phyloP scores from a whole-genome alignment of 1,140 invertebrate species.

The Cylas formicarius region DNA sequence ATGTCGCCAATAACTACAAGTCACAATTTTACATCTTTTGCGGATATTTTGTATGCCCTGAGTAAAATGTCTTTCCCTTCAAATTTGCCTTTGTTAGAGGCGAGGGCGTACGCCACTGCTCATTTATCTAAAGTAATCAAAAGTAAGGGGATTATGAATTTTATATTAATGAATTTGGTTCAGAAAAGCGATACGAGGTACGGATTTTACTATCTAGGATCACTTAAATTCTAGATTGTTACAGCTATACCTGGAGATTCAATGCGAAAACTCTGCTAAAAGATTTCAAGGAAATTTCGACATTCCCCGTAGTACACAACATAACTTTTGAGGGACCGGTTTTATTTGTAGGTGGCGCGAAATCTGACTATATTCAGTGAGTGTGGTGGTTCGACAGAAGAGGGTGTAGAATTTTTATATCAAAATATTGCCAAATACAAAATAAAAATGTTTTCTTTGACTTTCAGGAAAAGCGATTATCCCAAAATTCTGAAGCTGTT shows the following conservation, averaged over 20 bases:
- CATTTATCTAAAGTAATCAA: slow-evolving; percentile 44
- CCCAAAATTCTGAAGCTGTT: slow-evolving; percentile 65
- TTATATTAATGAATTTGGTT: slow-evolving; percentile 46
- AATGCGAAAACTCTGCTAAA: slow-evolving; percentile 35
- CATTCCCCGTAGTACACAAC: slow-evolving; percentile 51
- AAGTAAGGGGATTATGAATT: slow-evolving; percentile 45
- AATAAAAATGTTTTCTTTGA: slow-evolving; percentile 23
- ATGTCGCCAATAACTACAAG: slow-evolving; percentile 67
- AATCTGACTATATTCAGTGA: slow-evolving; percentile 74
- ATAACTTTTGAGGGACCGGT: slow-evolving; percentile 59
- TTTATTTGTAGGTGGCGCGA: slow-evolving; percentile 75
- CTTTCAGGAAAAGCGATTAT: slow-evolving; percentile 57
- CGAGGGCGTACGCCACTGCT: slow-evolving; percentile 51
- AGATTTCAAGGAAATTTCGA: slow-evolving; percentile 49
- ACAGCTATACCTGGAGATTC: slow-evolving; percentile 40
- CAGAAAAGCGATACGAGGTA: slow-evolving; percentile 31
- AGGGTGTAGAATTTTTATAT: neutral
- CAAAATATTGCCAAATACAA: neutral
- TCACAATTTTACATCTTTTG: slow-evolving; percentile 54
- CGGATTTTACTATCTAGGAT: neutral
- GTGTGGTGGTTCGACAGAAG: too few relatives aligned
- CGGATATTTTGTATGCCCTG: slow-evolving; percentile 61
- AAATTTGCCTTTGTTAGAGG: slow-evolving; percentile 56
- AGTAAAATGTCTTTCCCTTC: slow-evolving; percentile 49
- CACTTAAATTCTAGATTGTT: slow-evolving; percentile 1